These are phyloP conservation scores for Sebastes oblongus DNA, from an alignment of 2,797 vertebrate genomes.

Conservation along the genomic window DNA sequence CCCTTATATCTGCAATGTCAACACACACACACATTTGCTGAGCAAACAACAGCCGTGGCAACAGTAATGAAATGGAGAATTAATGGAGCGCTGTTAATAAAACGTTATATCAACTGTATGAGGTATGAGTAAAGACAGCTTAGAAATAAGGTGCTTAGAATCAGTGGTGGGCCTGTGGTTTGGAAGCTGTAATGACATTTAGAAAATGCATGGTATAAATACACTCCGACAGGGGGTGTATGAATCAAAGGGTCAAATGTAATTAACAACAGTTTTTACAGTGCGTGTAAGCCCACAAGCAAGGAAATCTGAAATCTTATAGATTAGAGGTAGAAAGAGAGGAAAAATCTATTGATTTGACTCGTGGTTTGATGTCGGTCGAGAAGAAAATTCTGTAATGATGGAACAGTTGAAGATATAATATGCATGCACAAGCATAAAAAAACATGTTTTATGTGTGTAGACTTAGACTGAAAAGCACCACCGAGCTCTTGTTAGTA, in stretches of 20 bases:
- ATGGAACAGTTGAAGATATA: not conserved
- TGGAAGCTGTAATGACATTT: slow-evolving; percentile 70
- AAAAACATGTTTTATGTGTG: not conserved
- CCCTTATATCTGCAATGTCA: slow-evolving; percentile 79
- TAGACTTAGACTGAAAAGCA: slow-evolving; percentile 5
- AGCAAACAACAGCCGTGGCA: slow-evolving; percentile 57
- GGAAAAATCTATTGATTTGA: not conserved
- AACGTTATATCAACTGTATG: slow-evolving; percentile 59
- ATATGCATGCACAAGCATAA: slow-evolving; percentile 25
- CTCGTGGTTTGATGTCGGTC: slow-evolving; percentile 1
- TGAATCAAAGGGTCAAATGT: slow-evolving; percentile 49
- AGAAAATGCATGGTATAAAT: slow-evolving; percentile 56
- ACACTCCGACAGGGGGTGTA: slow-evolving; percentile 39
- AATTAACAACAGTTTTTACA: slow-evolving; percentile 36
- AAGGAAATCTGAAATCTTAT: slow-evolving; percentile 13
- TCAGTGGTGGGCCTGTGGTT: slow-evolving; percentile 59
- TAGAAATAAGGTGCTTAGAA: slow-evolving; percentile 56
- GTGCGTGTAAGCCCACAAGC: slow-evolving; percentile 6
- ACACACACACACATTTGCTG: slow-evolving; percentile 45
- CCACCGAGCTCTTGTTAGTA: not conserved
- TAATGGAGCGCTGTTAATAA: slow-evolving; percentile 48
- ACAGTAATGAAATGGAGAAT: slow-evolving; percentile 55
- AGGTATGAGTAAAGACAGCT: slow-evolving; percentile 60
- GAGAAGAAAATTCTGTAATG: not conserved
- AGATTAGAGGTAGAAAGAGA: not conserved